Conservation (phyloP, 2,113 vertebrate species). For the Microtus richardsoni region DNA sequence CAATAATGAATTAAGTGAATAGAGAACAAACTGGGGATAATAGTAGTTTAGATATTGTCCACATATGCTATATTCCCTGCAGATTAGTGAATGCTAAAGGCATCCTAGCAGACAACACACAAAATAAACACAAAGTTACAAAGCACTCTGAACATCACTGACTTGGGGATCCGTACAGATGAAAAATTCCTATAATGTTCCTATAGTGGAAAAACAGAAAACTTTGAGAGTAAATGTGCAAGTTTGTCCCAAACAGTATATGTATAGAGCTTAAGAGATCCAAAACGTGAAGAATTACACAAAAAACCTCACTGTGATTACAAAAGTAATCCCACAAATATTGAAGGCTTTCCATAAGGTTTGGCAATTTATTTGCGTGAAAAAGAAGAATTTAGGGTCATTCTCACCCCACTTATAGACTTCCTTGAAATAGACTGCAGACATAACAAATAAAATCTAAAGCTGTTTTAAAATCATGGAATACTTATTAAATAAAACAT, state of each 20-base stretch:
- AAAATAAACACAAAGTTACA: neutral
- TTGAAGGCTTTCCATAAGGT: neutral
- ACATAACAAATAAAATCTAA: neutral
- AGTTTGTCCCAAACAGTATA: neutral
- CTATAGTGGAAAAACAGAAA: neutral
- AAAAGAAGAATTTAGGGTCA: neutral
- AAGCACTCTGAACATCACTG: neutral
- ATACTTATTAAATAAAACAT: neutral
- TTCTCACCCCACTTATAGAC: neutral
- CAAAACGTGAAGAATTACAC: neutral
- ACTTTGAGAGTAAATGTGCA: neutral
- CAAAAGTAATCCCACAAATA: neutral
- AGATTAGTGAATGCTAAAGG: neutral
- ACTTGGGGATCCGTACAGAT: neutral
- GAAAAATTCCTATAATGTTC: neutral
- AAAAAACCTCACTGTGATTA: neutral
- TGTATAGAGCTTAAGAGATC: neutral
- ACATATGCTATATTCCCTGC: neutral
- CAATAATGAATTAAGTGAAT: neutral
- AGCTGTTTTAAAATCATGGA: neutral
- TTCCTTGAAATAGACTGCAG: neutral
- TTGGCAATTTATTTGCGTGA: neutral
- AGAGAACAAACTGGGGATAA: neutral
- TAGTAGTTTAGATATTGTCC: neutral
- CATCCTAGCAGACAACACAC: neutral